A percentile compares a stretch with the other conserved stretches of the same genome.
phyloP scores from a whole-genome alignment of 37 sponge, comb jelly and placozoan species.

The Amphimedon queenslandica region DNA sequence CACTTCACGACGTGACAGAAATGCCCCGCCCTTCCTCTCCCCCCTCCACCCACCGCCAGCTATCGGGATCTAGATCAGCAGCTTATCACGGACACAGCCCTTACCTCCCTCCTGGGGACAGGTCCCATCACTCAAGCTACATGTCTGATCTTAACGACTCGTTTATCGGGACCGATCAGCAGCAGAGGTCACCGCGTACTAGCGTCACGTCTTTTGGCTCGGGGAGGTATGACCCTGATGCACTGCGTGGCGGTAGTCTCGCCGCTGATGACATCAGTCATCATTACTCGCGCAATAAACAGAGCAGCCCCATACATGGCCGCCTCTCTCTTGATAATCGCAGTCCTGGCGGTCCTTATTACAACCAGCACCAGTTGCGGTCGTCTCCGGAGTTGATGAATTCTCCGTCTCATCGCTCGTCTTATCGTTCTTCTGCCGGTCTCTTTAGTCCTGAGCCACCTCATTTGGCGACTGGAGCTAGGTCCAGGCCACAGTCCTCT shows the following conservation, averaged over 20 bases:
- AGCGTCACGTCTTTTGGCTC: not conserved
- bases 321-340: not conserved
- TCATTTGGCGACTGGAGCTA: not conserved
- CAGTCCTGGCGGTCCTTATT: not conserved
- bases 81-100: not conserved
- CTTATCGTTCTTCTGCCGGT: not conserved
- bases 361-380: not conserved
- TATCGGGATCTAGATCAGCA: not conserved
- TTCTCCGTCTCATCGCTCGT: not conserved
- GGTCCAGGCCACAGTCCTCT: not conserved
- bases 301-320: no score
- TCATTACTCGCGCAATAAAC: not conserved
- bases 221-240: not conserved
- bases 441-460: not conserved
- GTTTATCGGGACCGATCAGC: not conserved
- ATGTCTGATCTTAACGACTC: not conserved
- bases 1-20: slow-evolving; percentile 23
- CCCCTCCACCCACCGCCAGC: not conserved
- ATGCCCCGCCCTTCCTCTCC: not conserved
- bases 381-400: not conserved
- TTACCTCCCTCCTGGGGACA: not conserved
- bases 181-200: not conserved
- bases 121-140: slow-evolving; percentile 1
- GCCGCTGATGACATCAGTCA: not conserved
- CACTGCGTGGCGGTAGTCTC: not conserved